phyloP scores from a whole-genome alignment of 2,113 vertebrate species.

The Rhinolophus sinicus region DNA sequence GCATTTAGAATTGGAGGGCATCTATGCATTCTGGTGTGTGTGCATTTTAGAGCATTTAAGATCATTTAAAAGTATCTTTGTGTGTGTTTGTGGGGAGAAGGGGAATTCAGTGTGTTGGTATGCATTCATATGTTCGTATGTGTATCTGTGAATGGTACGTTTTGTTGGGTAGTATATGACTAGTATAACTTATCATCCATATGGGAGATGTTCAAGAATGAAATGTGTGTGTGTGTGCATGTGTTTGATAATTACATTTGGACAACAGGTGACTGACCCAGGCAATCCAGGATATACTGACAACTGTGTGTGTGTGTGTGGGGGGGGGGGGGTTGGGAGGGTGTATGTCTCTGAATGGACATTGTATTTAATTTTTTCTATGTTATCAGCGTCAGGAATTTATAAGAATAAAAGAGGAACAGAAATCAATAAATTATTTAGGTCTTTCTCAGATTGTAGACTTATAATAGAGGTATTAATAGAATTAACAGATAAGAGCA shows the following conservation, averaged over 20 bases:
- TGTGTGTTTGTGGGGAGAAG: background rate
- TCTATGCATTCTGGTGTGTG: background rate
- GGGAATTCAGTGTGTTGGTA: background rate
- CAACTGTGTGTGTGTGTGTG: background rate
- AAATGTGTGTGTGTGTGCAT: background rate
- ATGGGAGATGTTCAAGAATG: background rate
- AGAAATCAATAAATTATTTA: slow-evolving; percentile 25
- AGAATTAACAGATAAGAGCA: slow-evolving; percentile 47
- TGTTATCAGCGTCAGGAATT: background rate
- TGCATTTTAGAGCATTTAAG: background rate
- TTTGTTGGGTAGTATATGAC: background rate
- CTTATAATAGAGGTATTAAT: slow-evolving; percentile 12
- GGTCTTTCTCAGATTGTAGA: background rate
- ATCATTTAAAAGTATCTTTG: background rate
- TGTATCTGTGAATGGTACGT: background rate
- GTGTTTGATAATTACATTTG: background rate
- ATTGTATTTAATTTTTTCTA: background rate
- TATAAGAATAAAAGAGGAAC: background rate
- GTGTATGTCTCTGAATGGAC: background rate
- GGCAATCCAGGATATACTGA: background rate
- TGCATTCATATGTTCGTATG: background rate
- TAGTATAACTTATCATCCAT: background rate
- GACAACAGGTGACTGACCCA: background rate
- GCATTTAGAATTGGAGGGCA: background rate
- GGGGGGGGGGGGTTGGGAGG: no score